Percentiles rank a stretch among this genome's conserved stretches.
Conservation (phyloP, 1,140 invertebrate species). For the Bombus superbus region DNA sequence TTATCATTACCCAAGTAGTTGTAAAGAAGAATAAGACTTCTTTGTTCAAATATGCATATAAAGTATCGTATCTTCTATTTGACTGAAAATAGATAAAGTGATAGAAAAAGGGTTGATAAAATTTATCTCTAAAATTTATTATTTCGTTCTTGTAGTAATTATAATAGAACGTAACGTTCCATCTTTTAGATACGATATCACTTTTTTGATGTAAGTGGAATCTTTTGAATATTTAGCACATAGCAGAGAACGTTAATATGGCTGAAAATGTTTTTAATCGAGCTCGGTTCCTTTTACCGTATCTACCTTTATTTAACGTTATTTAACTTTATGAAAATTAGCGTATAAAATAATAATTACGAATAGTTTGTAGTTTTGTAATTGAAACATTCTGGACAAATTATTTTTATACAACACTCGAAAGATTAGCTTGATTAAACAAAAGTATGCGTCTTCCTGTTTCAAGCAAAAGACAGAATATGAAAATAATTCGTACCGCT, state of each 20-base stretch:
- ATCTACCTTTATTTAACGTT: no score
- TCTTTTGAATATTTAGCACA: not conserved
- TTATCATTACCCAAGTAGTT: no score
- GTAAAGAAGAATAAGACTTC: not conserved
- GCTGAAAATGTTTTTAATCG: no score
- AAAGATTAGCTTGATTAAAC: not conserved
- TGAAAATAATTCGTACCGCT: not conserved
- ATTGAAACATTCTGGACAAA: not conserved
- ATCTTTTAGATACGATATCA: not conserved
- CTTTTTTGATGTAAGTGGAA: not conserved
- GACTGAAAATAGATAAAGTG: not conserved
- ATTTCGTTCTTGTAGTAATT: not conserved
- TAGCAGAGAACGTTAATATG: not conserved
- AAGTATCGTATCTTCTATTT: not conserved
- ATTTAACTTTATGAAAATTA: no score
- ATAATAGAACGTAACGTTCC: not conserved
- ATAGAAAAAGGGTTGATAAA: not conserved
- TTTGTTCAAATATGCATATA: no score
- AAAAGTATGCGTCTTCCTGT: not conserved
- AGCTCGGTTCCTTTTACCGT: no score
- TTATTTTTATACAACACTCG: not conserved
- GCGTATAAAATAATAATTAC: no score
- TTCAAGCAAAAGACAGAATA: not conserved
- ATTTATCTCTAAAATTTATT: not conserved
- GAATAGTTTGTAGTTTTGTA: not conserved